Base-by-base conservation (phyloP, 2,797 vertebrate species). In the Clarias fuscus region DNA sequence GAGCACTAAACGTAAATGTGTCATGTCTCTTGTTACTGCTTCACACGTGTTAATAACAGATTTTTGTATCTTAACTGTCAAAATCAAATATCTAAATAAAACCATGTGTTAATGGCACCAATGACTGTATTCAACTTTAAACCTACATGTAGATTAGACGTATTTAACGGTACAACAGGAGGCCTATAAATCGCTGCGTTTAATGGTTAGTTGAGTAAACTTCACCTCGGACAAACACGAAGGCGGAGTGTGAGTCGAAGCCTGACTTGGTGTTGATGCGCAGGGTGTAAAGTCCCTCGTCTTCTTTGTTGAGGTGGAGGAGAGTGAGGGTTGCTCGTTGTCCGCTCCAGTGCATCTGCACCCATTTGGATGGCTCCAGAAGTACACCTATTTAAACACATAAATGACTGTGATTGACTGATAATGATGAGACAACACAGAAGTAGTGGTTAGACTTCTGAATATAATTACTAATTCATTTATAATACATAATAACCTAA, bases 291-390 rank as follows among this genome's bases (percentile, higher is more conserved):
- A 98, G 94, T 84, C 98, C 98, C 93, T 99, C 98, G 17, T 99
- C 98, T 89, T 99, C 98, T 91, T 99, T 99, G 94, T 99, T 99
- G 77, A 99, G 96, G 91, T 99, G 98, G 61, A 93, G 91, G 81
- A 99, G 95, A 0, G 97, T 99, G 85, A 99, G 89, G 0, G 95
- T 94, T 75, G 98, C 98, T 82, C 94, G 91, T n/a, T 98, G 96
- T 22, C 98, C 98, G 0, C 97, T 97, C 98, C 97, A 99, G 24
- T 97, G 96, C 88, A 94, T 95, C 90, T 95, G 93, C 4, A 98
- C 95, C 98, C 98, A 99, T 90, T 97, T 97, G 62, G 97, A 99
- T 13, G 96, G 93, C 79, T 96, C 95, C 91, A 99, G 86, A 77
- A 95, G 95, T 73, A 92, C 93, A 86, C 96, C 98, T 99, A 88